phyloP scores from a whole-genome alignment of 2,888 invertebrate species.

The Lasius fuliginosus region DNA sequence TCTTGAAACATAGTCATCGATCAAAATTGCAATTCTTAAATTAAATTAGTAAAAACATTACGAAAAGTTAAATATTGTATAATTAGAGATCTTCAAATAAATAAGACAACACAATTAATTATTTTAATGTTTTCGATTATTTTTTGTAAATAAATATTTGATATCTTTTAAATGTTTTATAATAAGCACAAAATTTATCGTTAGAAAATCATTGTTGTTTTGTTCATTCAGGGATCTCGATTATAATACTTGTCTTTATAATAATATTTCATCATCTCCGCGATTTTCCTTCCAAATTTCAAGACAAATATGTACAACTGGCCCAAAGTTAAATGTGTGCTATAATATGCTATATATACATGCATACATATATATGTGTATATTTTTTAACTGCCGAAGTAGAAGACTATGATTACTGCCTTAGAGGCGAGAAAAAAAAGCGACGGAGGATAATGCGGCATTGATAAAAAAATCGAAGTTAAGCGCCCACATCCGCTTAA shows the following conservation, averaged over 20 bases:
- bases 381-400: conserved; percentile 12
- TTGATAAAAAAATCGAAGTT: conserved; percentile 57
- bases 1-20: not conserved
- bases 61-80: not conserved
- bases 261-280: not conserved
- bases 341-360: not conserved
- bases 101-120: not conserved
- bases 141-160: not conserved
- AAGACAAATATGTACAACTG: not conserved
- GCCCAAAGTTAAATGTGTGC: not conserved
- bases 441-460: conserved; percentile 26
- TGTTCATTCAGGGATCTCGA: not conserved
- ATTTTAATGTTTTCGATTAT: not conserved
- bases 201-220: not conserved
- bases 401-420: conserved; percentile 12
- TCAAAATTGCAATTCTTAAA: not conserved
- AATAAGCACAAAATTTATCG: not conserved
- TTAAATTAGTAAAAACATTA: not conserved
- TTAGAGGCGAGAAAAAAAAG: conserved; percentile 17
- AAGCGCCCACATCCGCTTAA: conserved; percentile 69
- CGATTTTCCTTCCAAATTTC: not conserved
- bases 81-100: not conserved
- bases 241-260: not conserved
- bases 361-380: not conserved
- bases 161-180: not conserved